A percentile compares a stretch with the other conserved stretches of the same genome.
These are phyloP conservation scores for Seriola aureovittata DNA, from an alignment of 2,113 vertebrate genomes.

Conservation along the genomic window DNA sequence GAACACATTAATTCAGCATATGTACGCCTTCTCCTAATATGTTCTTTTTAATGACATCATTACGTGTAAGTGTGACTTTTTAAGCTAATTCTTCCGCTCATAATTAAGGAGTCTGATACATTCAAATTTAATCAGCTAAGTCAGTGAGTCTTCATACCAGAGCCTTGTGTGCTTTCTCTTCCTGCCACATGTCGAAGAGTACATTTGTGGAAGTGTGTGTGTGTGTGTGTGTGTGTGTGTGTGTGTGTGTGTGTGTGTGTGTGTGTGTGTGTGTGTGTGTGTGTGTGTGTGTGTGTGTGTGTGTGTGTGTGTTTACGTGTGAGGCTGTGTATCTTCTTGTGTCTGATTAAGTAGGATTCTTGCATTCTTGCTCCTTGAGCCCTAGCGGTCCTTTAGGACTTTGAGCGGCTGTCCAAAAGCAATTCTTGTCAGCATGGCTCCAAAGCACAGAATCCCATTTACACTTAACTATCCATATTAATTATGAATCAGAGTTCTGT, in stretches of 20 bases:
- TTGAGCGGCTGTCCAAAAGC: slow-evolving; percentile 62
- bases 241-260: slow-evolving; percentile 1
- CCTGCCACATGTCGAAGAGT: slow-evolving; percentile 9
- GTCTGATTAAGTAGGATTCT: slow-evolving; percentile 32
- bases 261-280: background rate
- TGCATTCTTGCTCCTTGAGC: slow-evolving; percentile 48
- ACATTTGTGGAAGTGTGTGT: slow-evolving; percentile 22
- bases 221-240: too few relatives aligned
- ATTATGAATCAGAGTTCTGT: slow-evolving; percentile 69
- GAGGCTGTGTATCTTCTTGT: slow-evolving; percentile 18
- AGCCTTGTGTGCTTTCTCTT: slow-evolving; percentile 12
- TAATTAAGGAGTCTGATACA: background rate
- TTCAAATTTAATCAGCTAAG: slow-evolving; percentile 25
- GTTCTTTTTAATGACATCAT: slow-evolving; percentile 14
- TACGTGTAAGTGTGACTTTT: slow-evolving; percentile 20
- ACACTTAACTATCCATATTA: slow-evolving; percentile 57
- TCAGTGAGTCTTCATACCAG: slow-evolving; percentile 7
- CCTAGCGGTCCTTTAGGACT: slow-evolving; percentile 60
- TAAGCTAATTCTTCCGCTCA: background rate
- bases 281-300: background rate
- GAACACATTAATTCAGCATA: background rate
- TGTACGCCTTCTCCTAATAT: background rate
- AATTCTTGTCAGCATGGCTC: slow-evolving; percentile 68
- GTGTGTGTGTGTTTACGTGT: background rate
- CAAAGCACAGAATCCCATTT: slow-evolving; percentile 57